Percentiles rank a stretch among this genome's conserved stretches.
Conservation (phyloP, 2,797 vertebrate genomes). For the Geotria australis region DNA sequence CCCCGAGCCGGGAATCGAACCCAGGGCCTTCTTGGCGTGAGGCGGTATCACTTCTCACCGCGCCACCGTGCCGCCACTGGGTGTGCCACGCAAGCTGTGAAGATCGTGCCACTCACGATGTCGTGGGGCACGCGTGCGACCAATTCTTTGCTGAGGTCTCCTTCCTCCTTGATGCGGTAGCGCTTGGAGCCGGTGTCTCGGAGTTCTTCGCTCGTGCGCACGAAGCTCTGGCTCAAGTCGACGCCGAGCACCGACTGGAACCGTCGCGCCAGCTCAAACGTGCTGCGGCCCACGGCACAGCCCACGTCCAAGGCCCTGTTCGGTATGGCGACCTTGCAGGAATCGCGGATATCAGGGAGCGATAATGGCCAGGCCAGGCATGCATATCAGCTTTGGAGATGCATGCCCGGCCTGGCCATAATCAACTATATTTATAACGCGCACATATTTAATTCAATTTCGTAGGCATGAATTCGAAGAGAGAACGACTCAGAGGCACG, state of each 20-base stretch:
- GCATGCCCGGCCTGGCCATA: too few relatives aligned
- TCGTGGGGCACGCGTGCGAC: not conserved
- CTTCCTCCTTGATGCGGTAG: not conserved
- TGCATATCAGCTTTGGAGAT: too few relatives aligned
- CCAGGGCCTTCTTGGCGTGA: too few relatives aligned
- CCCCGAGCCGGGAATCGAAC: too few relatives aligned
- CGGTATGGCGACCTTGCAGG: not conserved
- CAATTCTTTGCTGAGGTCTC: not conserved
- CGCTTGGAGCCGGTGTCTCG: not conserved
- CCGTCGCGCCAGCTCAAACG: not conserved
- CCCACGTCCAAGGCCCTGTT: not conserved
- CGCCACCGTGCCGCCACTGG: too few relatives aligned
- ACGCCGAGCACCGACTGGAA: not conserved
- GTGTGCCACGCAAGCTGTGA: not conserved
- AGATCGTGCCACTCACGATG: not conserved
- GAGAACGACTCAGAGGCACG: too few relatives aligned
- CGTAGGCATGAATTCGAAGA: too few relatives aligned
- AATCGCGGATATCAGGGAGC: not conserved
- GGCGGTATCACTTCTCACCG: too few relatives aligned
- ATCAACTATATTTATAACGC: too few relatives aligned
- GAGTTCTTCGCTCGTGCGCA: not conserved
- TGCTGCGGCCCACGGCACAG: not conserved
- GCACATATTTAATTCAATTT: too few relatives aligned
- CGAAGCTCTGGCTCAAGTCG: not conserved
- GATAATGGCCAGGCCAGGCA: too few relatives aligned